Evolutionary conservation across 2,797 vertebrate species (phyloP).

Genomic region (Gobio occitaniae): DNA sequence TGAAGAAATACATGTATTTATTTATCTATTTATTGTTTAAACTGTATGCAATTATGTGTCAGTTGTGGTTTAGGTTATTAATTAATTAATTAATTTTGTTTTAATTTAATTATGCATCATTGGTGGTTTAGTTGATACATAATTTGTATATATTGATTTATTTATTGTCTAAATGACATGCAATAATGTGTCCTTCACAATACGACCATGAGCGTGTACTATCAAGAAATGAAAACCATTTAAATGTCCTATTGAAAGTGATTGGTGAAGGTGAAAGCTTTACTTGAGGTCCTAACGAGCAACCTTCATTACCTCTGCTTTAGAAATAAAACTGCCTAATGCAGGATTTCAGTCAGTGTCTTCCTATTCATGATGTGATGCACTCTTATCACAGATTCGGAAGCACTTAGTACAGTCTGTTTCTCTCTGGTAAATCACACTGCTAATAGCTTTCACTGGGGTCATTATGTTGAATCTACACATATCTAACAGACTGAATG

Average conservation of each 20-base stretch:
- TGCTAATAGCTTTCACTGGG: conserved; percentile 3
- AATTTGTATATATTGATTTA: no score
- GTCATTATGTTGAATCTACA: conserved; percentile 17
- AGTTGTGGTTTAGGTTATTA: neutral
- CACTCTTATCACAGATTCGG: neutral
- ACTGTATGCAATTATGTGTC: no score
- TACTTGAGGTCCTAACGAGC: neutral
- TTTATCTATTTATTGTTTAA: no score
- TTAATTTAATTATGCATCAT: no score
- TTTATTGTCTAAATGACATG: neutral
- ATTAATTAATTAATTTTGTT: neutral
- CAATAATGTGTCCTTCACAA: neutral
- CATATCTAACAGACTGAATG: conserved; percentile 6
- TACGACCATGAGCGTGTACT: neutral
- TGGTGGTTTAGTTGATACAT: no score
- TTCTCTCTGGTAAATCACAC: conserved; percentile 12
- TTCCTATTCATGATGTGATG: conserved; percentile 2
- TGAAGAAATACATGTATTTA: no score
- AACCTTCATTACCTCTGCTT: neutral
- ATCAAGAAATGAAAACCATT: neutral
- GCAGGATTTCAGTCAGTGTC: conserved; percentile 1
- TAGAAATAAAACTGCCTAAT: neutral
- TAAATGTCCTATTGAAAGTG: neutral
- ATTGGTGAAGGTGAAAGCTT: neutral
- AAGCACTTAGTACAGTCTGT: conserved; percentile 22